Evolutionary conservation across 2,113 vertebrate genomes (phyloP), one percentile per base, ranked within the genome.

Genomic region (Sphaerodactylus townsendi): DNA sequence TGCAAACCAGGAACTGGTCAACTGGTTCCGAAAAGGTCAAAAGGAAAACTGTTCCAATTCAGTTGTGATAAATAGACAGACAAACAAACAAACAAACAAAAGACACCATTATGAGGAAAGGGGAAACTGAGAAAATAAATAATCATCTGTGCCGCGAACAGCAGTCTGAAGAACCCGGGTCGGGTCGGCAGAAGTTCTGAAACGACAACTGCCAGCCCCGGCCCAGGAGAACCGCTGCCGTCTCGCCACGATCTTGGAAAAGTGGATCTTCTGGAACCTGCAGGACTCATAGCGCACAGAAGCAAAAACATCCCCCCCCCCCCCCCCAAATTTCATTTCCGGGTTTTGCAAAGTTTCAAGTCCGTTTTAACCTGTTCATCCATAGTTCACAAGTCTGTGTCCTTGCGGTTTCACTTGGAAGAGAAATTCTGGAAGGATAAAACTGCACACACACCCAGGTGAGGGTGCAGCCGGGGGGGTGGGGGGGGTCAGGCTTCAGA

Each of bases 71-170:
- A 87, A 84, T 76, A 87, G 65, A 84, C 48, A n/a, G 72, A 82
- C 73, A 50, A 78, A 82, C 73, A 50, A 78, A 64, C 25, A 71
- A 70, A 23, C 7, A 72, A 71, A 59, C 37, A 21, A n/a, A 53
- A 62, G 75, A 71, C 30, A 5, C 50, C 6, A 35, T 17, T 33
- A 37, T 10, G 39, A 37, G 21, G 35, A 46, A 37, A 62, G 66
- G 33, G 33, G 70, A 41, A 48, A 37, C n/a, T 44, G 66, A 79
- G 68, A 83, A 87, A 87, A 87, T 87, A 87, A 87, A 87, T 87
- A 87, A 72, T 69, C 44, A 44, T 81, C 35, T 46, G 64, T 73
- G 77, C 82, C 65, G 86, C 30, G 25, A 53, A 35, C n/a, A 69
- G 41, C 77, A 79, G 77, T 76, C 39, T 28, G 7, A 44, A 48